Evolutionary conservation across 2,797 vertebrate species (phyloP), one percentile per base, ranked within the genome.

Genomic region (Aulostomus chinensis): DNA sequence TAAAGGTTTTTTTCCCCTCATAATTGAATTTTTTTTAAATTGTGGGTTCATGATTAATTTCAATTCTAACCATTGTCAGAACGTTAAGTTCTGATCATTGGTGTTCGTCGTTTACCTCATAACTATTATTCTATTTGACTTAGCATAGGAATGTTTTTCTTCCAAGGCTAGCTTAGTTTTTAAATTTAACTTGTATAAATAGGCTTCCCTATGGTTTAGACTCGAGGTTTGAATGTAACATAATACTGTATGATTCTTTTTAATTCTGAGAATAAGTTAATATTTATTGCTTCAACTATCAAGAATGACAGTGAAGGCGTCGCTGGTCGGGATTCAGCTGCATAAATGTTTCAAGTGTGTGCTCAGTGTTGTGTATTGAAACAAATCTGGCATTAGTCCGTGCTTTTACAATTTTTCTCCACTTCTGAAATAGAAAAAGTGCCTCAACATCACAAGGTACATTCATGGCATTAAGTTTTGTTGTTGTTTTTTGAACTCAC

Each of bases 211-310:
- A n/a, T n/a, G n/a, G 73, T 48, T 28, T 62, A 76, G 52, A 54
- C 22, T 10, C 16, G 29, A 71, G 22, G 58, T 50, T 51, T 71
- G 70, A 79, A 78, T 83, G 68, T 82, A 60, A 62, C 48, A 38
- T 31, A 66, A 54, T 65, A 70, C 33, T 73, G 33, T 57, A 54
- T 45, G 26, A 58, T 52, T 64, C 18, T 58, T 43, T 80, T 46
- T 54, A 63, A 68, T 80, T 64, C 35, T 36, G 34, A 68, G 30
- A 47, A 37, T 64, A 72, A 68, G 32, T 80, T 76, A 46, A 76
- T 86, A 87, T 88, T 83, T 86, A 83, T 86, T 86, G 66, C 57
- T 67, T 81, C 56, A n/a, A n/a, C n/a, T 55, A 75, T 75, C 14
- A n/a, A 33, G 30, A 16, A 33, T 42, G 43, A 2, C 0, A 30